A percentile compares a stretch with the other conserved stretches of the same genome.
Evolutionary conservation across 2,888 invertebrate genomes (phyloP).

Genomic region (Capitulum mitella): DNA sequence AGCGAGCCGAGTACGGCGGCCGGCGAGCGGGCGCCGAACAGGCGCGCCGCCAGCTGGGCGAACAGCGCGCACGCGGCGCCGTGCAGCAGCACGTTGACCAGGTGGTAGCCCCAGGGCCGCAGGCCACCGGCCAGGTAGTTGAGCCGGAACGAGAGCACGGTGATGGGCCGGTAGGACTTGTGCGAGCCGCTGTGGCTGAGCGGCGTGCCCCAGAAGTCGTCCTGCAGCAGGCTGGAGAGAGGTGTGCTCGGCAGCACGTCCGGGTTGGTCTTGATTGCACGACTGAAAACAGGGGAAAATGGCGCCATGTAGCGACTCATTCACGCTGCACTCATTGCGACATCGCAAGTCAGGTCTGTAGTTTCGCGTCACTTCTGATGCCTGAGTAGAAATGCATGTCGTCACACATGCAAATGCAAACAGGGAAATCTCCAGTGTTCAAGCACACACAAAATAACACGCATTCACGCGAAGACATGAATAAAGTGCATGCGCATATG

Average conservation of each 20-base stretch:
- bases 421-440: too few species aligned
- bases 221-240: constrained; percentile 69
- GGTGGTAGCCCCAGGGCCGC: constrained; percentile 74
- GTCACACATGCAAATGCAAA: too few species aligned
- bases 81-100: constrained; percentile 52
- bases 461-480: too few species aligned
- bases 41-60: constrained; percentile 41
- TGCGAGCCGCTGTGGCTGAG: constrained; percentile 87
- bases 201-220: constrained; percentile 98
- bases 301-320: too few species aligned
- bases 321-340: too few species aligned
- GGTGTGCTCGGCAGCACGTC: constrained; percentile 81
- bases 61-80: constrained; percentile 46
- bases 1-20: constrained; percentile 60
- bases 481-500: too few species aligned
- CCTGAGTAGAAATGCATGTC: too few species aligned
- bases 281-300: constrained; percentile 70
- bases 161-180: constrained; percentile 91
- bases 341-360: too few species aligned
- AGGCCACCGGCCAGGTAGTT: constrained; percentile 48
- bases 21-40: constrained; percentile 38
- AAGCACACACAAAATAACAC: too few species aligned
- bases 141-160: constrained; percentile 71
- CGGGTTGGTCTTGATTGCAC: constrained; percentile 89
- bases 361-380: too few species aligned